Evolutionary conservation across 2,113 vertebrate species (phyloP).

Genomic region (Elgaria multicarinata): DNA sequence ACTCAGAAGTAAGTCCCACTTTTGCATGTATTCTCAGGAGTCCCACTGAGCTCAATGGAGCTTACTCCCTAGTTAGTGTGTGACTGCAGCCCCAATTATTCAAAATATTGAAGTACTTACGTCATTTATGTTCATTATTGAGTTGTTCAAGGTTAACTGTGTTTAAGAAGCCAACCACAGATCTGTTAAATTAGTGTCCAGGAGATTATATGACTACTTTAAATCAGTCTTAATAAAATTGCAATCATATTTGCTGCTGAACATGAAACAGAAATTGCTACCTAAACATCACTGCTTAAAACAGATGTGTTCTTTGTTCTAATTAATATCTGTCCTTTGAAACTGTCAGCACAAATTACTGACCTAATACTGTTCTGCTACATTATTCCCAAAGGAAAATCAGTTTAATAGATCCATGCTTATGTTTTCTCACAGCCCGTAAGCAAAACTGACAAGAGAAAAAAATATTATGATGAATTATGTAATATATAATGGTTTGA

Average conservation of each 20-base stretch:
- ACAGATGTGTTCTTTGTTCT: slow-evolving; percentile 6
- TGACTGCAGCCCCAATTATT: background rate
- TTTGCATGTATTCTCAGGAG: too few species aligned
- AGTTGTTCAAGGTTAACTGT: background rate
- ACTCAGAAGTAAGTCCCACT: too few species aligned
- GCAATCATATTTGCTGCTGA: slow-evolving; percentile 2
- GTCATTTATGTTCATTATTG: background rate
- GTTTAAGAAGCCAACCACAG: background rate
- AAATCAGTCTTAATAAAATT: background rate
- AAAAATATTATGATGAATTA: slow-evolving; percentile 19
- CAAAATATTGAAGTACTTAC: background rate
- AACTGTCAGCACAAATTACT: slow-evolving; percentile 48
- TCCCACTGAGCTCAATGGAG: too few species aligned
- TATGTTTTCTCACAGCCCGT: slow-evolving; percentile 46
- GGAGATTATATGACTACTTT: background rate
- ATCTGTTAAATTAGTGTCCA: background rate
- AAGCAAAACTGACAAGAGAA: slow-evolving; percentile 48
- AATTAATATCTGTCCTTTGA: slow-evolving; percentile 38
- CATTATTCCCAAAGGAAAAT: slow-evolving; percentile 34
- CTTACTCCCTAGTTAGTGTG: too few species aligned
- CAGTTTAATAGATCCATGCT: slow-evolving; percentile 25
- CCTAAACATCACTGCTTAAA: slow-evolving; percentile 11
- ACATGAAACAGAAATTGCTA: background rate
- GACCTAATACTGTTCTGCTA: slow-evolving; percentile 42
- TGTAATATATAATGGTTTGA: slow-evolving; percentile 25